Base-by-base conservation (phyloP, 2,113 vertebrate species). In the Nestor notabilis region DNA sequence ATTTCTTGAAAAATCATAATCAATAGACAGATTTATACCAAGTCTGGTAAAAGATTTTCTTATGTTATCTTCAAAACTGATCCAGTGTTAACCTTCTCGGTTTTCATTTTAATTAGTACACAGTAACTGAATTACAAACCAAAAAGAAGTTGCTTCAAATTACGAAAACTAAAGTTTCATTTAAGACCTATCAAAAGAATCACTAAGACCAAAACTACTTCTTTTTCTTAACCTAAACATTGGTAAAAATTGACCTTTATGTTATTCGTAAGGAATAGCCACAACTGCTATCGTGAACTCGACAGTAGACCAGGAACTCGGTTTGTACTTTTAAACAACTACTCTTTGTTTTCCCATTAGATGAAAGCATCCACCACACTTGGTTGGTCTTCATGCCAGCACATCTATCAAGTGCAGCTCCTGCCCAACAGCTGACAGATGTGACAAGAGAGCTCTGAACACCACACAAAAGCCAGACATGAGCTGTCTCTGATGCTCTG, bases 271-370 rank as follows among this genome's bases (percentile, higher is more conserved):
- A 80, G 27, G 17, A 70, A 17, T 2, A 66, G 16, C 29, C 13
- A 33, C 24, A 17, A 10, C 3, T 2, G 11, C 19, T 17, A 1
- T 1, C 1, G 0, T 5, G 23, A 70, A 29, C 5, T 24, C 28
- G 44, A 20, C 17, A 55, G 14, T 44, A 58, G 37, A 11, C 6
- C 31, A 69, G 39, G 19, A 66, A 17, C 17, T 19, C 5, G 4
- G 12, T 17, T 24, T 52, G 43, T 13, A 13, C 21, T 78, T 92
- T 18, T 11, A 14, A n/a, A 25, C 5, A 47, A 5, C 46, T 24
- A 0, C 9, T 41, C 17, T 31, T 3, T 0, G 0, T 53, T 87
- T 52, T 37, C 37, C 55, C 2, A 0, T 10, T 6, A 49, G 58
- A 21, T 19, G n/a, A 28, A 41, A 41, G 24, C 27, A 15, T 13